These are phyloP conservation scores for Ametastegia equiseti DNA, from an alignment of 2,888 invertebrate genomes.

Conservation along the genomic window DNA sequence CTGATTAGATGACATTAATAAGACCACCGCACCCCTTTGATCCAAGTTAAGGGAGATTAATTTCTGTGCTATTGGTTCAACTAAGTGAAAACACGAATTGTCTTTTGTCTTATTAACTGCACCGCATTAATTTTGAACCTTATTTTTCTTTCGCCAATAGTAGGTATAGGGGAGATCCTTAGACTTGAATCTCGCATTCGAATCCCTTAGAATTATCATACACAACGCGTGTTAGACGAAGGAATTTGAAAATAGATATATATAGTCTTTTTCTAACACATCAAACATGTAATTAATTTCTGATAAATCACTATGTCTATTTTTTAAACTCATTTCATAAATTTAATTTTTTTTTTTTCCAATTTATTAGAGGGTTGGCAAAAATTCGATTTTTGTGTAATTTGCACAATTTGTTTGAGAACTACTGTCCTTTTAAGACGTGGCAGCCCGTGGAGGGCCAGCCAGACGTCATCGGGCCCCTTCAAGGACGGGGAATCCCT, in stretches of 20 bases:
- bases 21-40: neutral
- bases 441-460: slow-evolving; percentile 49
- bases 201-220: neutral
- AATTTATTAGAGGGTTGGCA: no score
- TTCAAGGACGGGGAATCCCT: slow-evolving; percentile 68
- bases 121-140: neutral
- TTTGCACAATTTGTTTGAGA: slow-evolving; percentile 54
- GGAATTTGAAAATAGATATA: no score
- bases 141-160: neutral
- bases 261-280: no score
- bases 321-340: no score
- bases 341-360: no score
- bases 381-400: no score
- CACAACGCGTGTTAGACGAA: no score
- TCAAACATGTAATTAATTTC: no score
- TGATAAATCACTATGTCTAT: no score
- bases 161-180: neutral
- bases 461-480: slow-evolving; percentile 60
- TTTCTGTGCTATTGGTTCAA: slow-evolving; percentile 2
- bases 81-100: slow-evolving; percentile 2
- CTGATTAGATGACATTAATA: slow-evolving; percentile 8
- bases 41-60: no score
- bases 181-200: neutral
- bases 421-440: slow-evolving; percentile 53
- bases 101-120: slow-evolving; percentile 22